Conservation (phyloP, 2,888 invertebrate genomes). For the Melitaea athalia region DNA sequence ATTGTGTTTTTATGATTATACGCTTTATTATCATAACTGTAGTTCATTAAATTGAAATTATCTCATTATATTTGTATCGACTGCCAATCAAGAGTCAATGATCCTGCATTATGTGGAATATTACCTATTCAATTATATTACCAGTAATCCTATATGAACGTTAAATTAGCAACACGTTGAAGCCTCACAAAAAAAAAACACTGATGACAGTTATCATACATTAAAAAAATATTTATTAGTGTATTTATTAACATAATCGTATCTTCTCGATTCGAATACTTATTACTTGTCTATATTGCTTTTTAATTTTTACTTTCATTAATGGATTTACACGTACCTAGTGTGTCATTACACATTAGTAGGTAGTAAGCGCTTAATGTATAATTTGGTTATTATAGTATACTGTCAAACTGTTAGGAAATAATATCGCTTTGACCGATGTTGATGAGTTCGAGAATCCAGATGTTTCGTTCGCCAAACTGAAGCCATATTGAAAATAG, state of each 20-base stretch:
- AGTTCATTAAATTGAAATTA: conserved; percentile 25
- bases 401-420: too few relatives aligned
- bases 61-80: conserved; percentile 25
- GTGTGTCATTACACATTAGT: not conserved
- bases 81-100: conserved; percentile 23
- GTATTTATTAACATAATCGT: conserved; percentile 9
- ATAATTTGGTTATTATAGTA: not conserved
- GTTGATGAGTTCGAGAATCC: too few relatives aligned
- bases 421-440: too few relatives aligned
- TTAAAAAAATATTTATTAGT: conserved; percentile 25
- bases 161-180: conserved; percentile 1
- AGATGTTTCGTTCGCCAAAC: too few relatives aligned
- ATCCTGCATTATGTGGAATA: conserved; percentile 10
- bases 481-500: too few relatives aligned
- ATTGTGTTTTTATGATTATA: conserved; percentile 14
- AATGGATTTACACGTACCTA: not conserved
- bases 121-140: conserved; percentile 15
- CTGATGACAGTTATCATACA: conserved; percentile 26
- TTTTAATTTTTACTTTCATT: conserved; percentile 1
- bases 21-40: conserved; percentile 16
- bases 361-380: not conserved
- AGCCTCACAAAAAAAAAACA: conserved; percentile 5
- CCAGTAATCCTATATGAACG: conserved; percentile 7
- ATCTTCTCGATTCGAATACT: not conserved
- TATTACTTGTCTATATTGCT: not conserved